Base-by-base conservation (phyloP, 2,797 vertebrate genomes). In the Chaetophractus vellerosus region DNA sequence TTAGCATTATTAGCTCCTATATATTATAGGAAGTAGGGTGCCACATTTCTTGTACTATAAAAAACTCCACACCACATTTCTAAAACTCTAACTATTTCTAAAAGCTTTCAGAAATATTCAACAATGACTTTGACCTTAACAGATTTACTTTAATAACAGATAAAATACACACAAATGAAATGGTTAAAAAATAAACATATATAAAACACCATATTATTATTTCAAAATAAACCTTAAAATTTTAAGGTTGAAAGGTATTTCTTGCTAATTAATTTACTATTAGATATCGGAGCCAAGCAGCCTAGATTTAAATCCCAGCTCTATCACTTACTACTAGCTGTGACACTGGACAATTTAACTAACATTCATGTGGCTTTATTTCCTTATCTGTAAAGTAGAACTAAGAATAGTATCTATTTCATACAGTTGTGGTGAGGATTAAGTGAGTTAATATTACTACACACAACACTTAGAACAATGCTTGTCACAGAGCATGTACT, bases 161-260 rank as follows among this genome's bases (percentile, higher is more conserved):
- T 64, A 96, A 92, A 85, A 85, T 50, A 61, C 38, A 78, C 8
- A 93, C 24, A 90, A 92, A 93, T 75, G 19, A 93, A 88, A 91
- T 26, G 14, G 16, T 59, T 90, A 79, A 90, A 23, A 26, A 93
- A 90, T 64, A 64, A 55, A 74, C 31, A 64, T n/a, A 84, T 33
- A 84, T 33, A 88, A 86, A 87, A 82, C 28, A 68, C 45, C 18
- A 55, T 12, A 36, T 57, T 16, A 93, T 95, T 91, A 95, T 69
- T 93, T 88, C 50, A 82, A 90, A 96, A 75, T 5, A 86, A 63
- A 87, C 8, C 45, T 68, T 74, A 89, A 28, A 79, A 41, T 83
- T 66, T 79, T 36, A 78, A 86, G 23, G 23, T 21, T 82, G n/a
- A 63, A 78, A 63, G 31, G 9, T 48, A 86, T 45, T 15, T 33